Conservation (phyloP, 2,888 invertebrate genomes). For the Drosophila incognita region DNA sequence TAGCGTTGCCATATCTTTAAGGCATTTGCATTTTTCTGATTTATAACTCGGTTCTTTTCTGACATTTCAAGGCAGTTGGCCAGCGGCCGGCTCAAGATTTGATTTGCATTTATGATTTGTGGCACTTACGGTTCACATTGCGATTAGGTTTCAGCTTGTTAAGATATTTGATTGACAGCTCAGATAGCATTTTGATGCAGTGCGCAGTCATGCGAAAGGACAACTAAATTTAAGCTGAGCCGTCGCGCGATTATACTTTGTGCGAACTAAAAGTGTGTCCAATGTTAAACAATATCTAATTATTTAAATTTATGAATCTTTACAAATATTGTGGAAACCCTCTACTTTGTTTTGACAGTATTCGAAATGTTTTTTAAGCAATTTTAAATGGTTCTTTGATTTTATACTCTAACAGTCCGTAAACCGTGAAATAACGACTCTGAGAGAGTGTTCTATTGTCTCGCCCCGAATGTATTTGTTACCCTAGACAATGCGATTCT, state of each 20-base stretch:
- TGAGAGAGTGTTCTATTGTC: not conserved
- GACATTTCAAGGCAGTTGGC: constrained; percentile 22
- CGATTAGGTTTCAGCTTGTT: constrained; percentile 15
- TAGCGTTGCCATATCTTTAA: constrained; percentile 31
- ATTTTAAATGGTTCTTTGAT: not conserved
- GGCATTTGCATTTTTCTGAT: constrained; percentile 58
- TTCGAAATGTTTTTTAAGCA: not conserved
- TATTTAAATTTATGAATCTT: not conserved
- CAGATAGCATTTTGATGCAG: constrained; percentile 16
- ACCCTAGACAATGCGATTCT: not conserved
- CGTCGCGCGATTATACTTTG: no score
- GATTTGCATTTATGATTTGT: constrained; percentile 37
- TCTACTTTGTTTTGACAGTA: not conserved
- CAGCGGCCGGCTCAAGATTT: constrained; percentile 2
- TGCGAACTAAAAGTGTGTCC: not conserved
- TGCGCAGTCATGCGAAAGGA: not conserved
- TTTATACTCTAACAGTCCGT: not conserved
- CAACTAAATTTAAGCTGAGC: not conserved
- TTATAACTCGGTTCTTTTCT: constrained; percentile 7
- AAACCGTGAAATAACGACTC: not conserved
- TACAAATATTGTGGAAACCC: not conserved
- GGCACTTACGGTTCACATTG: not conserved
- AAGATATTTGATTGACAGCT: constrained; percentile 13
- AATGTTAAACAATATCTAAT: not conserved
- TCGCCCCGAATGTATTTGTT: not conserved